A percentile compares a stretch with the other conserved stretches of the same genome.
phyloP scores from a whole-genome alignment of 2,888 invertebrate species.

The Eudemis profundana region DNA sequence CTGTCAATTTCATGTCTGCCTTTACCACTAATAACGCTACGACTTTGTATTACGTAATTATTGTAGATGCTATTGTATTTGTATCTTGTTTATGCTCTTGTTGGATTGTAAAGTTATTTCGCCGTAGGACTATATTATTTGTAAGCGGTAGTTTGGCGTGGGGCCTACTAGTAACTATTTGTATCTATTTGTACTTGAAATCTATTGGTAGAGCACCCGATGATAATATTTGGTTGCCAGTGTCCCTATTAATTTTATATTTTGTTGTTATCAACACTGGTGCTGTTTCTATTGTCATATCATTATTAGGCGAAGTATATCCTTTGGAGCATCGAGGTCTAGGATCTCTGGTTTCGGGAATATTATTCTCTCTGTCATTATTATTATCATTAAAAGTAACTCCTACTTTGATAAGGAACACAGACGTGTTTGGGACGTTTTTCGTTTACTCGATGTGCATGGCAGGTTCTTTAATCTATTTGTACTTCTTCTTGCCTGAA shows the following conservation, averaged over 20 bases:
- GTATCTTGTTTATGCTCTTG: conserved; percentile 59
- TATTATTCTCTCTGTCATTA: conserved; percentile 55
- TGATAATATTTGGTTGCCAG: conserved; percentile 56
- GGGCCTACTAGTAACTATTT: conserved; percentile 53
- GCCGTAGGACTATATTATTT: conserved; percentile 62
- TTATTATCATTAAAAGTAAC: conserved; percentile 60
- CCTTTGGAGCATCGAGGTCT: conserved; percentile 65
- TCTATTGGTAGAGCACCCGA: conserved; percentile 53
- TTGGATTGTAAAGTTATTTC: conserved; percentile 61
- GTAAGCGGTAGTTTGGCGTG: conserved; percentile 59
- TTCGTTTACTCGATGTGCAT: conserved; percentile 50
- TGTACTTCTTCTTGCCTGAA: conserved; percentile 58
- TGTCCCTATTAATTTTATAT: conserved; percentile 59
- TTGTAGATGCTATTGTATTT: conserved; percentile 63
- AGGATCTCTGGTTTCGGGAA: conserved; percentile 58
- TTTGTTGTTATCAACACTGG: conserved; percentile 69
- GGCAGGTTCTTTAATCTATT: conserved; percentile 46
- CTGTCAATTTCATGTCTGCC: conserved; percentile 61
- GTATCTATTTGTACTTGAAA: conserved; percentile 58
- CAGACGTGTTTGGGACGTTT: conserved; percentile 56
- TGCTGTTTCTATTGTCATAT: conserved; percentile 67
- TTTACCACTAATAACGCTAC: conserved; percentile 57
- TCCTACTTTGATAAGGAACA: conserved; percentile 55
- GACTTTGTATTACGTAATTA: conserved; percentile 61
- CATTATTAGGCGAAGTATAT: conserved; percentile 67